Evolutionary conservation across 2,113 vertebrate species (phyloP).

Genomic region (Pagrus major): DNA sequence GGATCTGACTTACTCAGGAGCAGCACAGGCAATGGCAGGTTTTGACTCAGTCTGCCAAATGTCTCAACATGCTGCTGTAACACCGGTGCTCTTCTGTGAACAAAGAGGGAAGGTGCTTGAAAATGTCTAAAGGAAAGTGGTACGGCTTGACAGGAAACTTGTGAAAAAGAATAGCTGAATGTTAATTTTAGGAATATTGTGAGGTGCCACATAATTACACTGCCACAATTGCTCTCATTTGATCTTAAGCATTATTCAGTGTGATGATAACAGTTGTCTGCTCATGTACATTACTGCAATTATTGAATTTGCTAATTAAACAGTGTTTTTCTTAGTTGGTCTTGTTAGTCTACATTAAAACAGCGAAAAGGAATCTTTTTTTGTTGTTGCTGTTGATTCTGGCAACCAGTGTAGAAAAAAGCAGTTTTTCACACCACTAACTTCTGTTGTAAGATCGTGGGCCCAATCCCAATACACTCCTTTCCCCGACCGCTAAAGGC

Average conservation of each 20-base stretch:
- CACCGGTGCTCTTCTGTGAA: not conserved
- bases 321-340: not conserved
- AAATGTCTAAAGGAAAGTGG: not conserved
- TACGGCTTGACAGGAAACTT: not conserved
- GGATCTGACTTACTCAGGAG: conserved; percentile 26
- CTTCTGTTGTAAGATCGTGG: too few species aligned
- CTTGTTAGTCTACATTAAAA: too few species aligned
- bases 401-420: too few species aligned
- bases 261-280: not conserved
- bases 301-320: not conserved
- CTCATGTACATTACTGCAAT: not conserved
- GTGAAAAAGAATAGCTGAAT: not conserved
- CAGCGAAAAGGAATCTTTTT: too few species aligned
- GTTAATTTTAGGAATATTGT: not conserved
- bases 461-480: too few species aligned
- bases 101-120: not conserved
- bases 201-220: not conserved
- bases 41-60: conserved; percentile 39
- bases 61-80: conserved; percentile 10
- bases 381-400: too few species aligned
- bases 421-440: too few species aligned
- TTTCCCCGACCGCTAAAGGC: too few species aligned
- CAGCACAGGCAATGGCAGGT: conserved; percentile 1
- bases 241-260: not conserved
- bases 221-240: not conserved